A percentile compares a stretch with the other conserved stretches of the same genome.
phyloP scores from a whole-genome alignment of 2,797 vertebrate genomes.

The Peromyscus attwateri region DNA sequence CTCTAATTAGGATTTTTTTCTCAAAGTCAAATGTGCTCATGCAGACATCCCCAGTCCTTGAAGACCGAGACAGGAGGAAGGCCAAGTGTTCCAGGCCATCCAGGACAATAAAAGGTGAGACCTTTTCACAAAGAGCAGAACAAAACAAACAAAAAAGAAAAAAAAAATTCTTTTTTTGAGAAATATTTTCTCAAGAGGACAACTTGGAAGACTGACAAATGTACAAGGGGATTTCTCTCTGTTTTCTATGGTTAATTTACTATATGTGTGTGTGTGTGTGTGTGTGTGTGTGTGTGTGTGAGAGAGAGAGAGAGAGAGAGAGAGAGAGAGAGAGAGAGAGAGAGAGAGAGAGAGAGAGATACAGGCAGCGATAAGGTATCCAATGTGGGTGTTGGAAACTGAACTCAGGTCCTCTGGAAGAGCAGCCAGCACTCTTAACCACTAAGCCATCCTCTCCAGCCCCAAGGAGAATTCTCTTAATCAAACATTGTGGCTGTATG shows the following conservation, averaged over 20 bases:
- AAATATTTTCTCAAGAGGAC: background rate
- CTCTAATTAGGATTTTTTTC: background rate
- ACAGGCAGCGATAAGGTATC: background rate
- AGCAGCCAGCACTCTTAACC: background rate
- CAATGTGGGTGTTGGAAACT: background rate
- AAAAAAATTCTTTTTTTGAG: too few species aligned
- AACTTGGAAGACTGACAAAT: background rate
- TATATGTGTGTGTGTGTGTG: background rate
- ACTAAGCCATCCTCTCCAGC: background rate
- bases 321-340: too few species aligned
- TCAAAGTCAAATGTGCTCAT: background rate
- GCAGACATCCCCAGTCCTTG: background rate
- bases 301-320: too few species aligned
- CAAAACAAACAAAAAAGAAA: background rate
- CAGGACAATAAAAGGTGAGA: background rate
- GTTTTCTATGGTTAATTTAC: background rate
- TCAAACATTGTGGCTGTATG: accelerated
- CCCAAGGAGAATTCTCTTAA: background rate
- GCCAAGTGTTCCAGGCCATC: background rate
- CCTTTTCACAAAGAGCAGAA: background rate
- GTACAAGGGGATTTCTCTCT: background rate
- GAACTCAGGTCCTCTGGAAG: background rate
- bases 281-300: too few species aligned
- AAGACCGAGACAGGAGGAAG: background rate
- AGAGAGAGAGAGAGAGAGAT: background rate